phyloP scores from a whole-genome alignment of 2,797 vertebrate genomes.

The Alcedo atthis region DNA sequence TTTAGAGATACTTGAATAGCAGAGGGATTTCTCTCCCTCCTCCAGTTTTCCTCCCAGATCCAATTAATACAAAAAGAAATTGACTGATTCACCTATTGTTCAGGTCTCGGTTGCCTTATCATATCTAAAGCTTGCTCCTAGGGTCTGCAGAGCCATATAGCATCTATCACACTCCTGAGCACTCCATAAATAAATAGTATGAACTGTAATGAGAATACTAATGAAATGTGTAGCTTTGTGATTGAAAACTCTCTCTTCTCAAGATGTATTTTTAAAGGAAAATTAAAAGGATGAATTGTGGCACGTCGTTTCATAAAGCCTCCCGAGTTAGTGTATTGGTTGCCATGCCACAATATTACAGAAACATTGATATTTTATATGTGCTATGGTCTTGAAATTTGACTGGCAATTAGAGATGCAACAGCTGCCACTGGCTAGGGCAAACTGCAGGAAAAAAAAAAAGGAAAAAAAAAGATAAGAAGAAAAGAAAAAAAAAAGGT shows the following conservation, averaged over 20 bases:
- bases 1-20: neutral
- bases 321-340: neutral
- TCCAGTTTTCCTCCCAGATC: conserved; percentile 23
- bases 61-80: conserved; percentile 48
- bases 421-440: neutral
- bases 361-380: neutral
- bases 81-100: conserved; percentile 39
- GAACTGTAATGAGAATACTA: conserved; percentile 41
- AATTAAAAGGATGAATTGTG: conserved; percentile 28
- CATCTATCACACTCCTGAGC: conserved; percentile 13
- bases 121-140: neutral
- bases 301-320: conserved; percentile 12
- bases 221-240: conserved; percentile 33
- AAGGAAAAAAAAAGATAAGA: neutral
- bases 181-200: conserved; percentile 42
- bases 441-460: neutral
- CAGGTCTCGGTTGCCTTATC: neutral
- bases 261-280: neutral
- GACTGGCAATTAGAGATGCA: neutral
- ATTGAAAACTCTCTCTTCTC: conserved; percentile 31
- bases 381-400: neutral
- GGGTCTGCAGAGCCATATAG: neutral
- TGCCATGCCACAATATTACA: neutral
- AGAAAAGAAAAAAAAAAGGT: neutral
- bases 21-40: neutral